Evolutionary conservation across 2,113 vertebrate genomes (phyloP), one percentile per base, ranked within the genome.

Genomic region (Hiodon tergisus): DNA sequence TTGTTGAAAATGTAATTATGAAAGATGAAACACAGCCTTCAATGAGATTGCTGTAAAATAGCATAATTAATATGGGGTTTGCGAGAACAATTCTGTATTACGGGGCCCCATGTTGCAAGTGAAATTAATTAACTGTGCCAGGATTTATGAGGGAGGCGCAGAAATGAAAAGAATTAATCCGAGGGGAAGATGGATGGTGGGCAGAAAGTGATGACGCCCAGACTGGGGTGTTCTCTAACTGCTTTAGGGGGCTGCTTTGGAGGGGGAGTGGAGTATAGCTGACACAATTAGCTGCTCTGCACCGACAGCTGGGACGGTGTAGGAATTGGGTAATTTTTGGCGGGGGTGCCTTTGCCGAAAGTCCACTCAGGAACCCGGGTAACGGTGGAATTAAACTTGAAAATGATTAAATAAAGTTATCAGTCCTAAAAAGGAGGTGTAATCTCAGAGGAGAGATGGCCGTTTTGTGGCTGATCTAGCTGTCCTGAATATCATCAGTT

Each of bases 11-110:
- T 96, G 93, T 98, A 98, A 99, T 99, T 97, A 98, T 98, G 95
- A 98, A 97, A 96, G 95, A 98, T 98, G 96, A 95, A 99, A 98
- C 94, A 94, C 94, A 94, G 93, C 94, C 94, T 95, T 96, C 94
- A 95, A 94, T 95, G 94, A 95, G 94, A 96, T 94, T 91, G 94
- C 95, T 93, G 94, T 98, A 98, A 92, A 99, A 98, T 97, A 96
- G 96, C 96, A 98, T 98, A 98, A 98, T 98, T 99, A 98, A 98
- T 99, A 97, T 96, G 94, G 94, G 96, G 94, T 98, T 98, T 98
- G 94, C 90, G 92, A 96, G 94, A 98, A 98, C 94, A 97, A 96
- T 97, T 93, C 93, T 91, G 93, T 95, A 98, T 96, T 97, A 96
- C 93, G 89, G 94, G 93, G 94, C 95, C 92, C 94, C 93, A 89